Conservation (phyloP, 2,113 vertebrate genomes). For the Entelurus aequoreus region DNA sequence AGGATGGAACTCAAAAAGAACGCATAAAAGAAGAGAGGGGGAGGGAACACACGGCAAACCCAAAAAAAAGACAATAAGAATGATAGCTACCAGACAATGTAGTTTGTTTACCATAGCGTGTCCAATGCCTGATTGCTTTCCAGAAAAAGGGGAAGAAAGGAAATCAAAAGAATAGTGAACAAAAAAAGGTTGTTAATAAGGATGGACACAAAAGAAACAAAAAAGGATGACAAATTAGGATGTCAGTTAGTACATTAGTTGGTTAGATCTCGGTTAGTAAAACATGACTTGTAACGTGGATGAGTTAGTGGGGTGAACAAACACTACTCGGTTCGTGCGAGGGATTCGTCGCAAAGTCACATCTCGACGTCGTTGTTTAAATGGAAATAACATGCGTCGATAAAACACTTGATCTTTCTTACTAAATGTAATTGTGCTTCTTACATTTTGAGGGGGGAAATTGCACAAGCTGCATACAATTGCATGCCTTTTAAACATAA, state of each 20-base stretch:
- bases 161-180: constrained; percentile 99
- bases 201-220: constrained; percentile 81
- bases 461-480: no score
- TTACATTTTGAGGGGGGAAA: no score
- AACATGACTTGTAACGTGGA: constrained; percentile 92
- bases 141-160: constrained; percentile 99
- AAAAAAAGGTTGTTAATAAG: constrained; percentile 99
- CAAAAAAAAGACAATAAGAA: constrained; percentile 99
- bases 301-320: constrained; percentile 80
- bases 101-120: constrained; percentile 99
- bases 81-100: constrained; percentile 99
- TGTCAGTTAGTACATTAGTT: constrained; percentile 88
- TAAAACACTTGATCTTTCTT: no score
- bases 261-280: constrained; percentile 86
- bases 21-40: constrained; percentile 78
- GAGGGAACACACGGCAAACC: constrained; percentile 99
- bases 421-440: no score
- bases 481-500: no score
- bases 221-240: constrained; percentile 93
- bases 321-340: constrained; percentile 52
- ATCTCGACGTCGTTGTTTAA: no score
- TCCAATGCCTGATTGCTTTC: constrained; percentile 99
- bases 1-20: constrained; percentile 79
- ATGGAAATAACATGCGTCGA: no score
- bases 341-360: not conserved